These are phyloP conservation scores for Gymnarchus niloticus DNA, from an alignment of 2,113 vertebrate genomes.

Conservation along the genomic window DNA sequence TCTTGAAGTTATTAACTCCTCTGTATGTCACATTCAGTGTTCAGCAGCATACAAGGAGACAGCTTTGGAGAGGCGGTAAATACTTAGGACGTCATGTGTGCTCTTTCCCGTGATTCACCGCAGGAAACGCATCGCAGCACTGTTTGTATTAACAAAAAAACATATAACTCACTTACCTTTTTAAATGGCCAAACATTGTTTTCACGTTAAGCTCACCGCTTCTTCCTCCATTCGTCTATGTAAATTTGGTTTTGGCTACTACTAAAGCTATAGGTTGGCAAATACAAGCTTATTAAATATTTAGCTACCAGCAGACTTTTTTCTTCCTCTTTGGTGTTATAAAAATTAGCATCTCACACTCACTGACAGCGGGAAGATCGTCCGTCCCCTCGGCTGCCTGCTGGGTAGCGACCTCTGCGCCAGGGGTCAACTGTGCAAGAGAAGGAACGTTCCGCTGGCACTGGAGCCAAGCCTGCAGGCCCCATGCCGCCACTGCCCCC, in stretches of 20 bases:
- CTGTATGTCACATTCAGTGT: slow-evolving; percentile 68
- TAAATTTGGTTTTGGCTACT: background rate
- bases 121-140: background rate
- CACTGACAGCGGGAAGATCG: background rate
- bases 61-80: slow-evolving; percentile 39
- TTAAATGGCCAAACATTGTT: background rate
- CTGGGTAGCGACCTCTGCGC: background rate
- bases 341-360: background rate
- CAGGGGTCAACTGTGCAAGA: background rate
- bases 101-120: slow-evolving; percentile 31
- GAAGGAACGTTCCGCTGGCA: background rate
- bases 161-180: background rate
- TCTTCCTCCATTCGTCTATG: background rate
- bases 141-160: background rate
- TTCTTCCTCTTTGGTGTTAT: background rate
- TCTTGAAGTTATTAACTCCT: slow-evolving; percentile 67
- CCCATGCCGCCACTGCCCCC: background rate
- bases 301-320: background rate
- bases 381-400: background rate
- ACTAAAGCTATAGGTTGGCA: background rate
- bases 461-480: background rate
- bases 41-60: slow-evolving; percentile 34
- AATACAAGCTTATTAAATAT: background rate
- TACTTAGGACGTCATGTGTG: slow-evolving; percentile 31
- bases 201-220: background rate